Conservation (phyloP, 2,113 vertebrate genomes). For the Malurus cyaneus region DNA sequence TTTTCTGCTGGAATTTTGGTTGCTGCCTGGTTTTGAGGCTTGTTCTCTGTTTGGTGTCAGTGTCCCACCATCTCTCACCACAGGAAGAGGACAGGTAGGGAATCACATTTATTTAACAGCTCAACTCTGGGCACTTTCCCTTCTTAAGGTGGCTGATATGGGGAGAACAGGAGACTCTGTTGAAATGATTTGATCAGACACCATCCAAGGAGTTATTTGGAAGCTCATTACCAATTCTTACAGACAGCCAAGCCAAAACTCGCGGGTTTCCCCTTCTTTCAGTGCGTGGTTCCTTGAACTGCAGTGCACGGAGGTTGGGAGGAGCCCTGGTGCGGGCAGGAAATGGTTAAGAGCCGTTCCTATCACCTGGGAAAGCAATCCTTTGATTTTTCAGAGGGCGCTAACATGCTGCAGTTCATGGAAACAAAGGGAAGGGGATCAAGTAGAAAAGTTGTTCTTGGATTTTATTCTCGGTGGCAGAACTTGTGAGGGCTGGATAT, state of each 20-base stretch:
- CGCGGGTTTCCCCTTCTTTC: background rate
- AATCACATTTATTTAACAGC: background rate
- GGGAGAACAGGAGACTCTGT: background rate
- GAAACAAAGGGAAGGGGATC: slow-evolving; percentile 59
- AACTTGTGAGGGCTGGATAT: slow-evolving; percentile 1
- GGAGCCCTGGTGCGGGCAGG: slow-evolving; percentile 42
- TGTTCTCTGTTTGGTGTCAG: background rate
- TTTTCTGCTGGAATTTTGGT: background rate
- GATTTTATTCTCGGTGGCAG: slow-evolving; percentile 21
- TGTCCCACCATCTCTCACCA: background rate
- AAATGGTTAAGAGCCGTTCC: slow-evolving; percentile 45
- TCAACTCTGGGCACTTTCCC: background rate
- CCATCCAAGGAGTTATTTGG: background rate
- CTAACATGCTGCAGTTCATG: slow-evolving; percentile 57
- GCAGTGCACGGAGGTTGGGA: background rate
- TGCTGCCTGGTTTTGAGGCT: background rate
- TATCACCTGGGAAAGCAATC: slow-evolving; percentile 67
- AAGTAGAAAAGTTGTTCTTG: slow-evolving; percentile 29
- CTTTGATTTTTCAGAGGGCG: slow-evolving; percentile 68
- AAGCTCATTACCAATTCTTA: background rate
- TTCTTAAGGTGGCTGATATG: background rate
- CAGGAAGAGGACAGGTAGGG: background rate
- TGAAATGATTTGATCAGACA: background rate
- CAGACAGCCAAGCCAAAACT: background rate
- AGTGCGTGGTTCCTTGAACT: background rate